phyloP scores from a whole-genome alignment of 2,113 vertebrate genomes.

The Phrynosoma platyrhinos region DNA sequence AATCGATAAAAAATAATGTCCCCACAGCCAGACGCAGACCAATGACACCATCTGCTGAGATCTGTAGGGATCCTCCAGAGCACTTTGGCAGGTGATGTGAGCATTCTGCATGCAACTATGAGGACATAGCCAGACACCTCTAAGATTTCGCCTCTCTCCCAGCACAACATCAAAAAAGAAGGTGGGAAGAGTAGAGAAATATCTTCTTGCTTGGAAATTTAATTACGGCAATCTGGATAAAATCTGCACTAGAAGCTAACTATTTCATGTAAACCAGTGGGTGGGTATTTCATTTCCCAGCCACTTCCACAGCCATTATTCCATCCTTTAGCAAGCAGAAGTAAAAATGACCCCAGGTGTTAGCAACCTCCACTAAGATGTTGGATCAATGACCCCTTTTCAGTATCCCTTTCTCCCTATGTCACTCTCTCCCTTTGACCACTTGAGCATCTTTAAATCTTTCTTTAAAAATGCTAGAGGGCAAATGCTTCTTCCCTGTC shows the following conservation, averaged over 20 bases:
- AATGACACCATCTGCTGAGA: too few relatives aligned
- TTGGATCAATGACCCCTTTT: conserved; percentile 76
- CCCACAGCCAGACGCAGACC: too few relatives aligned
- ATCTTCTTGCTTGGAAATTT: background rate
- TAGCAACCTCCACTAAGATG: conserved; percentile 72
- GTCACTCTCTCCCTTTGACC: background rate
- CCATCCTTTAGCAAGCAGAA: conserved; percentile 78
- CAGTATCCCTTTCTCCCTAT: conserved; percentile 19
- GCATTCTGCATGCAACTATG: too few relatives aligned
- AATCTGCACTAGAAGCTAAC: conserved; percentile 47
- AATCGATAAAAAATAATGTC: too few relatives aligned
- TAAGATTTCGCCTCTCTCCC: background rate
- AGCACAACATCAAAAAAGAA: conserved; percentile 34
- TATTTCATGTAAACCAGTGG: conserved; percentile 58
- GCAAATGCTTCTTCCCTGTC: conserved; percentile 46
- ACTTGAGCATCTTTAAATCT: background rate
- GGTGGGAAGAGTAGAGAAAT: conserved; percentile 7
- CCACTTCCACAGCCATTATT: conserved; percentile 62
- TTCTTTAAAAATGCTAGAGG: conserved; percentile 61
- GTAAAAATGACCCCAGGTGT: conserved; percentile 85
- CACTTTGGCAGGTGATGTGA: too few relatives aligned
- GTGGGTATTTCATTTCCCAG: conserved; percentile 9
- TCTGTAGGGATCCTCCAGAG: too few relatives aligned
- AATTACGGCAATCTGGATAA: conserved; percentile 61
- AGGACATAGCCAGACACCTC: too few relatives aligned